phyloP scores from a whole-genome alignment of 1,140 invertebrate genomes.

The Bilobella aurantiaca region DNA sequence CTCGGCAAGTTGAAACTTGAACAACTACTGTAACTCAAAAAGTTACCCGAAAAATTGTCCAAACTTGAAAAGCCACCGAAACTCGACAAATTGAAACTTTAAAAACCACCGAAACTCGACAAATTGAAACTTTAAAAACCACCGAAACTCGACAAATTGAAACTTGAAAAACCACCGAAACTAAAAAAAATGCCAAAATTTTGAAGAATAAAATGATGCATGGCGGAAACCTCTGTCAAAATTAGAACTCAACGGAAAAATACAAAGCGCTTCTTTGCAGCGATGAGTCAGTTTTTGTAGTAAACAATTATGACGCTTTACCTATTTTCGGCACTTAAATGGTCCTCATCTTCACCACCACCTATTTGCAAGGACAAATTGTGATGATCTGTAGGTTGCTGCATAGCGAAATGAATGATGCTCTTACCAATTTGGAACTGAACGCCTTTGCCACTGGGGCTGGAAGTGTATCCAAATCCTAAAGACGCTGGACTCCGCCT shows the following conservation, averaged over 20 bases:
- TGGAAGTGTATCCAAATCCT: not conserved
- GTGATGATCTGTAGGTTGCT: not conserved
- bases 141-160: too few species aligned
- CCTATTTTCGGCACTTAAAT: not conserved
- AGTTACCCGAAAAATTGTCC: too few species aligned
- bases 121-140: too few species aligned
- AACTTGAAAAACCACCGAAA: too few species aligned
- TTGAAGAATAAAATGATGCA: too few species aligned
- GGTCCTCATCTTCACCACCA: constrained; percentile 7
- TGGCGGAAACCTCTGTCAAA: not conserved
- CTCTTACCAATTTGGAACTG: constrained; percentile 1
- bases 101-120: too few species aligned
- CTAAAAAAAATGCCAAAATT: too few species aligned
- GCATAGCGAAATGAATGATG: not conserved
- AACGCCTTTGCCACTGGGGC: not conserved
- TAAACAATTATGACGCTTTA: not conserved
- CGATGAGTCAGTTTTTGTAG: not conserved
- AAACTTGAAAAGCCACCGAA: too few species aligned
- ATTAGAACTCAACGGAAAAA: not conserved
- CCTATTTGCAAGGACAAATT: not conserved
- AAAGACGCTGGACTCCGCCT: not conserved
- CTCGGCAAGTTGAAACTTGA: too few species aligned
- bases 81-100: too few species aligned
- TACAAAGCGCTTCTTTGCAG: too few species aligned
- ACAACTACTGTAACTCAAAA: too few species aligned